A percentile compares a stretch with the other conserved stretches of the same genome.
These are phyloP conservation scores for Hymenopus coronatus DNA, from an alignment of 2,888 invertebrate genomes.

Conservation along the genomic window DNA sequence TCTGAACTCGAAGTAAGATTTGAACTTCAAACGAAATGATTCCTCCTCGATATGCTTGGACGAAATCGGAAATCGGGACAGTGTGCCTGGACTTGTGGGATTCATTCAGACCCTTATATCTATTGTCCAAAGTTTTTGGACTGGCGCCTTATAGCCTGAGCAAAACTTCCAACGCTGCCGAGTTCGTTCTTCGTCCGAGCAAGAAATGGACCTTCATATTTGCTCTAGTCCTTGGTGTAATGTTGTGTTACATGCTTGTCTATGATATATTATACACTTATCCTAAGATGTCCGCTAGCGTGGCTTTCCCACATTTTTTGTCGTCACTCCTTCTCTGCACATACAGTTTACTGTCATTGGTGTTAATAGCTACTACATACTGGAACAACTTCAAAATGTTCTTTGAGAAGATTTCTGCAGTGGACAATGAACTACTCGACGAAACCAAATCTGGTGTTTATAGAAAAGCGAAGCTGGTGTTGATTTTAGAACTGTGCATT, in stretches of 20 bases:
- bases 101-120: not conserved
- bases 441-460: not conserved
- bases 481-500: not conserved
- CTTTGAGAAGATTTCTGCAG: not conserved
- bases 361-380: not conserved
- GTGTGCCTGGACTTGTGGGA: not conserved
- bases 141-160: not conserved
- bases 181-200: not conserved
- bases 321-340: not conserved
- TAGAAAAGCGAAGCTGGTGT: not conserved
- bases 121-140: not conserved
- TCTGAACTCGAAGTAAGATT: not conserved
- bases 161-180: not conserved
- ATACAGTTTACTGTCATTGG: not conserved
- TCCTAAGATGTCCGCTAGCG: not conserved
- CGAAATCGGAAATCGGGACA: not conserved
- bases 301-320: not conserved
- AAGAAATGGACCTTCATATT: not conserved
- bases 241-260: not conserved
- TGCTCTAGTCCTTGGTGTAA: not conserved
- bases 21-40: not conserved
- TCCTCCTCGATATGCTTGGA: not conserved
- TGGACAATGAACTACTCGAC: not conserved
- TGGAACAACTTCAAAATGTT: not conserved
- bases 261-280: not conserved